Evolutionary conservation across 1,140 invertebrate genomes (phyloP), one percentile per base, ranked within the genome.

Genomic region (Harpegnathos saltator): DNA sequence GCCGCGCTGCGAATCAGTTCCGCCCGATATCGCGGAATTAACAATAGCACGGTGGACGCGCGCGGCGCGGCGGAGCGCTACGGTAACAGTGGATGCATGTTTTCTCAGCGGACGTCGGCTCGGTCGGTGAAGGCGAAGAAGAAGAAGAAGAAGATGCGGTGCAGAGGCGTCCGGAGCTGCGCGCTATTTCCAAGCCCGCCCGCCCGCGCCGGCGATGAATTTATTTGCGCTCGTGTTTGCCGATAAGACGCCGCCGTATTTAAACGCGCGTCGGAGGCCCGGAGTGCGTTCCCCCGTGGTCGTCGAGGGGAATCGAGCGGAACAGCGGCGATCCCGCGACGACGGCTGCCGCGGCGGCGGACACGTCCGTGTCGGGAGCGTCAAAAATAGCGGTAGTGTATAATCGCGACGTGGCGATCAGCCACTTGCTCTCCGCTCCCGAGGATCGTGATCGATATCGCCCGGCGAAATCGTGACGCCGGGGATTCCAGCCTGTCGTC

Each of bases 391-490:
- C 58, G 29, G n/a, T 48, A 22, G 38, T 68, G 7, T 44, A 62
- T 86, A n/a, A 82, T 72, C 71, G 52, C 61, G 63, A 52, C 33
- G 48, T 69, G 66, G 62, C 58, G 38, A 69, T 58, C 69, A 71
- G 65, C 65, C 65, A 71, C 29, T 80, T 50, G 80, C 52, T 63
- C 19, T 38, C n/a, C n/a, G 58, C 59, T n/a, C 62, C 58, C 44
- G 44, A 22, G 59, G 33, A 85, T 65, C 82, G 65, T 89, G 84
- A 89, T 89, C 82, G 81, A 90, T 90, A 84, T 80, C 69, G 54
- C 74, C 62, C 65, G 50, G 48, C 56, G 62, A 85, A 90, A 86
- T 88, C 85, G 84, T 86, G 88, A 91, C 65, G 72, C 69, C 71
- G 29, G 61, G 71, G 77, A 90, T 91, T 82, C 74, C 82, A 58